Evolutionary conservation across 2,888 invertebrate genomes (phyloP).

Genomic region (Meteorus cinctellus): DNA sequence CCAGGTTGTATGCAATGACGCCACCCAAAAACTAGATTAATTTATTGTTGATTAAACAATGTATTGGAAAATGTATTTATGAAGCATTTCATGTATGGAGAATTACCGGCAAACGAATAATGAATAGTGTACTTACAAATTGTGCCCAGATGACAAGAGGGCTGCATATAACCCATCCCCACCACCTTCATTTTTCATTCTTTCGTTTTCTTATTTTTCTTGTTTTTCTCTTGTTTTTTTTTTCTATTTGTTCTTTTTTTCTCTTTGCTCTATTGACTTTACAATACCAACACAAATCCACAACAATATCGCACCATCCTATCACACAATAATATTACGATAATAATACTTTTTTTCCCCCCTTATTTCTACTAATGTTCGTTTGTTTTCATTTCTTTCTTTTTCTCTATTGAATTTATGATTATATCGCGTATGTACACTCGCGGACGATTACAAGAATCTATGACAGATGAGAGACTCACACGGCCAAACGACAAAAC

Average conservation of each 20-base stretch:
- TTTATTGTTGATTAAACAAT: neutral
- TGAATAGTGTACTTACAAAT: conserved; percentile 60
- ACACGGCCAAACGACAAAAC: conserved; percentile 47
- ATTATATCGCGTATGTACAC: conserved; percentile 64
- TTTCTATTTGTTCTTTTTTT: conserved; percentile 17
- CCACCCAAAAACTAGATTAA: neutral
- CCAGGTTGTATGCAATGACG: neutral
- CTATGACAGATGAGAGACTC: conserved; percentile 67
- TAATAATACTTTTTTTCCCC: neutral
- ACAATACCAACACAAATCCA: neutral
- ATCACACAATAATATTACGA: neutral
- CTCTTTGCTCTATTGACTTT: conserved; percentile 20
- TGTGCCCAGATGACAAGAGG: conserved; percentile 62
- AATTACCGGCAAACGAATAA: conserved; percentile 38
- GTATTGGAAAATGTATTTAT: neutral
- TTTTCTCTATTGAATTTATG: conserved; percentile 62
- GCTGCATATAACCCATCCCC: conserved; percentile 56
- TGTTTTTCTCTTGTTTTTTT: conserved; percentile 55
- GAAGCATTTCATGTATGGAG: neutral
- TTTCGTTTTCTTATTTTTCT: neutral
- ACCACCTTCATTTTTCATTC: conserved; percentile 59
- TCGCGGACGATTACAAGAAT: conserved; percentile 68
- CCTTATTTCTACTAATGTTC: conserved; percentile 6
- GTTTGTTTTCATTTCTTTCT: neutral
- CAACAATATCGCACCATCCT: neutral